These are phyloP conservation scores for Drosophila sucinea DNA, from an alignment of 1,140 invertebrate species.

Conservation along the genomic window DNA sequence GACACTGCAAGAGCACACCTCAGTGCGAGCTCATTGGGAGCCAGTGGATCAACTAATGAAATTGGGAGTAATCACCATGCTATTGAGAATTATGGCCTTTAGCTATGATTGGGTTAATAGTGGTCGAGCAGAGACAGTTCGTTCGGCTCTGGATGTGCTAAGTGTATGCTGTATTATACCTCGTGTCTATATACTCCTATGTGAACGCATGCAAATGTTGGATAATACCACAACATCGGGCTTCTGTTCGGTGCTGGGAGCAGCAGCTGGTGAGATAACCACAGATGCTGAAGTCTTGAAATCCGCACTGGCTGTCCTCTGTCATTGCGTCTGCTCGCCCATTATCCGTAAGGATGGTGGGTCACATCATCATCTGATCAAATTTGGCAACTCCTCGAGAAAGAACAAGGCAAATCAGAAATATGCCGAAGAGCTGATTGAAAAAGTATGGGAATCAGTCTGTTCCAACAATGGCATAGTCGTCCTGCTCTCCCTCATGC, in stretches of 20 bases:
- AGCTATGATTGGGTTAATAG: conserved; percentile 96
- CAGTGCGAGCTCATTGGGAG: conserved; percentile 90
- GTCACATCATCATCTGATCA: conserved; percentile 80
- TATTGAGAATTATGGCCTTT: conserved; percentile 94
- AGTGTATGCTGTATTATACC: conserved; percentile 95
- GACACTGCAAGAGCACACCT: conserved; percentile 90
- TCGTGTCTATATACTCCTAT: conserved; percentile 92
- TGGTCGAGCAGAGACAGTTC: conserved; percentile 93
- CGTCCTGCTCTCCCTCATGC: conserved; percentile 92
- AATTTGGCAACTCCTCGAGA: conserved; percentile 85
- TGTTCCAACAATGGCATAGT: conserved; percentile 98
- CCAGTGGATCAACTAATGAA: conserved; percentile 94
- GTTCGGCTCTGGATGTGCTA: conserved; percentile 94
- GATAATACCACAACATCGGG: conserved; percentile 89
- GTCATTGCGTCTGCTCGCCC: conserved; percentile 97
- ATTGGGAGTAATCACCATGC: conserved; percentile 91
- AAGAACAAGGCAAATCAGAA: conserved; percentile 89
- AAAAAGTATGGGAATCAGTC: conserved; percentile 96
- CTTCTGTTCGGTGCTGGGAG: conserved; percentile 89
- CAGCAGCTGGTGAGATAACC: conserved; percentile 95
- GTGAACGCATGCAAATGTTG: conserved; percentile 90
- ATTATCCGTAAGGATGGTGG: conserved; percentile 87
- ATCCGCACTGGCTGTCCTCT: conserved; percentile 93
- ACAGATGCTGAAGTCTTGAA: conserved; percentile 95
- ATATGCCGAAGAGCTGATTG: conserved; percentile 93